Percentiles rank a stretch among this genome's conserved stretches.
phyloP scores from a whole-genome alignment of 2,888 invertebrate species.

The Oligia latruncula region DNA sequence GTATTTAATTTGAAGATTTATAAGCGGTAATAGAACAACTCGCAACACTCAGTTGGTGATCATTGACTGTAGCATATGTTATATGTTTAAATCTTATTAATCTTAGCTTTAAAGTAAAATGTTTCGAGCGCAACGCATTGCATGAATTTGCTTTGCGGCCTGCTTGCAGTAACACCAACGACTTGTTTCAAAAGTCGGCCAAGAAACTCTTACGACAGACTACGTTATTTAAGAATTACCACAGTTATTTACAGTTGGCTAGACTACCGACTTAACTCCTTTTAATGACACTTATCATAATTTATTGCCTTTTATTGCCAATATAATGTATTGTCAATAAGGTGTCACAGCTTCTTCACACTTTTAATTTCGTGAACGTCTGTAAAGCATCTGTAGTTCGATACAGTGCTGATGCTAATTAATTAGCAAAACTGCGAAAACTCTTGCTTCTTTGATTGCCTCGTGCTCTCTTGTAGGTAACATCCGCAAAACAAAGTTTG shows the following conservation, averaged over 20 bases:
- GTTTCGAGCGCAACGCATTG: constrained; percentile 20
- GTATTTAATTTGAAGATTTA: background rate
- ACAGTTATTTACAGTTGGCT: constrained; percentile 39
- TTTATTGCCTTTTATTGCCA: constrained; percentile 36
- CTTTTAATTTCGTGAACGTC: constrained; percentile 19
- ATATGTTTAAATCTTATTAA: constrained; percentile 1
- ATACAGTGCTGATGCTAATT: background rate
- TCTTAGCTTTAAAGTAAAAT: constrained; percentile 7
- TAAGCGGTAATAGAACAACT: background rate
- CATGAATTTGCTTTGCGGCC: constrained; percentile 42
- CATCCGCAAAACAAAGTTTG: background rate
- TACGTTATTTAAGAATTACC: constrained; percentile 59
- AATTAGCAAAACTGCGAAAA: constrained; percentile 1
- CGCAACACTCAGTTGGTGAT: background rate
- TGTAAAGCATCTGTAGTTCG: background rate
- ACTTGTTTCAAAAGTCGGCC: constrained; percentile 65
- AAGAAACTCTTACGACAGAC: constrained; percentile 64
- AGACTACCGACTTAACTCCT: constrained; percentile 38
- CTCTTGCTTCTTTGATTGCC: background rate
- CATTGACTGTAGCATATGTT: background rate
- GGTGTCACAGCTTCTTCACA: constrained; percentile 7
- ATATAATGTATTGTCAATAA: constrained; percentile 8
- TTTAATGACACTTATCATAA: constrained; percentile 36
- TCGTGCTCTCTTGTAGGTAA: background rate
- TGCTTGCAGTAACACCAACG: constrained; percentile 46